A percentile compares a stretch with the other conserved stretches of the same genome.
phyloP scores from a whole-genome alignment of 2,113 vertebrate species.

The Amphilophus citrinellus region DNA sequence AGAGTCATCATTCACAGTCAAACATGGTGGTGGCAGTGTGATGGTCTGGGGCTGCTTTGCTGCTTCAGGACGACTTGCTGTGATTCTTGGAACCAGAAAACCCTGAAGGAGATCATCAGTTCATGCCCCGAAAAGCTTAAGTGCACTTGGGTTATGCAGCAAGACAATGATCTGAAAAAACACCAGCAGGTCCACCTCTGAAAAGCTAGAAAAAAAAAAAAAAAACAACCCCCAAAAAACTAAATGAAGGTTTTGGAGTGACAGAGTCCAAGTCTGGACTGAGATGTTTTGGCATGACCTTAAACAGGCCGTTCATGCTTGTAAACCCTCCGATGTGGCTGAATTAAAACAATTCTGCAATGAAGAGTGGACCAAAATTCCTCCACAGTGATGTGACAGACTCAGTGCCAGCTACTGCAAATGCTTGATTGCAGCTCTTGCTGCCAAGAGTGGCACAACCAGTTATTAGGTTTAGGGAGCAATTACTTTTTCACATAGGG shows the following conservation, averaged over 20 bases:
- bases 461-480: background rate
- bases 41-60: background rate
- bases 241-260: background rate
- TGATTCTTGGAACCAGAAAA: background rate
- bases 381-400: background rate
- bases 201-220: background rate
- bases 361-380: background rate
- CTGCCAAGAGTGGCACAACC: background rate
- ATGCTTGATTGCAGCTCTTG: rapidly evolving
- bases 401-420: background rate
- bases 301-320: background rate
- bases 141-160: background rate
- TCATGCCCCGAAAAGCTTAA: background rate
- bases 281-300: background rate
- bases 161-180: background rate
- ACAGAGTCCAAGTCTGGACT: background rate
- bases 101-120: background rate
- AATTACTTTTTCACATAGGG: background rate
- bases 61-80: background rate
- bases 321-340: background rate
- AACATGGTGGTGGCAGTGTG: background rate
- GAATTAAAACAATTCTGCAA: background rate
- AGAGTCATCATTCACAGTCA: background rate
- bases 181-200: background rate
- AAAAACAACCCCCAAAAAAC: too few species aligned